phyloP scores from a whole-genome alignment of 2,888 invertebrate species.

The Pammene aurita region DNA sequence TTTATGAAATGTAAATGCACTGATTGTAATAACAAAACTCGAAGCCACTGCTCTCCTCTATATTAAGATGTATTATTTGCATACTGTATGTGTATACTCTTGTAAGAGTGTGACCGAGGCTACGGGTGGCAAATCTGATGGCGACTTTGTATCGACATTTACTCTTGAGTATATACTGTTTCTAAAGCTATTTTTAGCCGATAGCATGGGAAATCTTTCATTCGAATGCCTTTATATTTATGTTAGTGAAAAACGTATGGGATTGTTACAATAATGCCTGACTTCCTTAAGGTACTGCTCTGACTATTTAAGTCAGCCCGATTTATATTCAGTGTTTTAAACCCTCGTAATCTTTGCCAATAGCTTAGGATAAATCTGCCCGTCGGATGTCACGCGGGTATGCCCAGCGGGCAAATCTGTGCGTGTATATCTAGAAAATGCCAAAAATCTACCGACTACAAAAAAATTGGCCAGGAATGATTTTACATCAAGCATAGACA shows the following conservation, averaged over 20 bases:
- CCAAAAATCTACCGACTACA: no score
- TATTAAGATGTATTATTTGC: slow-evolving; percentile 84
- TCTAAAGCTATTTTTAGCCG: not conserved
- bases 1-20: slow-evolving; percentile 84
- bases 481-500: no score
- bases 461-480: no score
- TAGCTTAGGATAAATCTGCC: no score
- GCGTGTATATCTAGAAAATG: no score
- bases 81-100: slow-evolving; percentile 66
- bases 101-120: slow-evolving; percentile 67
- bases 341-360: no score
- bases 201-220: not conserved
- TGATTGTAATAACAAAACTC: slow-evolving; percentile 84
- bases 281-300: no score
- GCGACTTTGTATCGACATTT: slow-evolving; percentile 48
- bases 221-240: not conserved
- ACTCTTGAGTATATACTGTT: not conserved
- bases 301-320: no score
- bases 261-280: not conserved
- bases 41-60: slow-evolving; percentile 76
- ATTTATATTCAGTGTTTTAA: no score
- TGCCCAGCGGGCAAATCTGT: no score
- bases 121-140: slow-evolving; percentile 54
- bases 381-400: no score
- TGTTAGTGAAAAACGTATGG: not conserved